These are phyloP conservation scores for Pandemis corylana DNA, from an alignment of 2,888 invertebrate genomes.

Conservation along the genomic window DNA sequence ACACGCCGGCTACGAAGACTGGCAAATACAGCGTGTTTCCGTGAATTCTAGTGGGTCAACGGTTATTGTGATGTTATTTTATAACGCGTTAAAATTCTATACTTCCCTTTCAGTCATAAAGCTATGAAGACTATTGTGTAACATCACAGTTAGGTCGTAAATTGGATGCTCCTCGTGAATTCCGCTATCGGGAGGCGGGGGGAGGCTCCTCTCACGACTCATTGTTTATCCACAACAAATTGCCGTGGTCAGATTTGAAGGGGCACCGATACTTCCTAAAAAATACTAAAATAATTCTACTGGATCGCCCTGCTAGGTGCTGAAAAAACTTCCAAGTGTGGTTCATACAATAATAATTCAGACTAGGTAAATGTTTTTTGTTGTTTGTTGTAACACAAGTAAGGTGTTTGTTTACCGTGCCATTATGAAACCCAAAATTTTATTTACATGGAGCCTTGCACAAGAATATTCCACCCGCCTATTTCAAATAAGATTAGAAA, in stretches of 20 bases:
- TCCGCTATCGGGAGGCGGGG: constrained; percentile 70
- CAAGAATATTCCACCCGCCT: too few species aligned
- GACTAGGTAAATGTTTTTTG: too few species aligned
- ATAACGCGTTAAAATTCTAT: constrained; percentile 37
- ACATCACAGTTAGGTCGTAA: constrained; percentile 76
- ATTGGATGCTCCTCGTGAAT: constrained; percentile 69
- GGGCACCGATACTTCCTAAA: constrained; percentile 59
- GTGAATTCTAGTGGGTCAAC: constrained; percentile 20
- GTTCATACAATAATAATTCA: too few species aligned
- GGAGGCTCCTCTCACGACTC: constrained; percentile 77
- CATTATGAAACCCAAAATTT: too few species aligned
- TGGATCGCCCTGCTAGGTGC: neutral
- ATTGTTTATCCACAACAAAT: constrained; percentile 80
- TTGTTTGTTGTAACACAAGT: too few species aligned
- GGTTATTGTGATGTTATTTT: constrained; percentile 39
- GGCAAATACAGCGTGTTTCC: constrained; percentile 4
- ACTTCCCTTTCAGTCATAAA: constrained; percentile 40
- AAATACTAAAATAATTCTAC: neutral
- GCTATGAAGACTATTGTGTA: constrained; percentile 48
- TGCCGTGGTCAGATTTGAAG: constrained; percentile 69
- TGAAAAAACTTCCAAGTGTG: too few species aligned
- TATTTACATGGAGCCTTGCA: too few species aligned
- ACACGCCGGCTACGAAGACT: neutral
- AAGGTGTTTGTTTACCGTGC: too few species aligned
- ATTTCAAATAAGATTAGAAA: too few species aligned